These are phyloP conservation scores for Nestor notabilis DNA, from an alignment of 2,113 vertebrate genomes.

Conservation along the genomic window DNA sequence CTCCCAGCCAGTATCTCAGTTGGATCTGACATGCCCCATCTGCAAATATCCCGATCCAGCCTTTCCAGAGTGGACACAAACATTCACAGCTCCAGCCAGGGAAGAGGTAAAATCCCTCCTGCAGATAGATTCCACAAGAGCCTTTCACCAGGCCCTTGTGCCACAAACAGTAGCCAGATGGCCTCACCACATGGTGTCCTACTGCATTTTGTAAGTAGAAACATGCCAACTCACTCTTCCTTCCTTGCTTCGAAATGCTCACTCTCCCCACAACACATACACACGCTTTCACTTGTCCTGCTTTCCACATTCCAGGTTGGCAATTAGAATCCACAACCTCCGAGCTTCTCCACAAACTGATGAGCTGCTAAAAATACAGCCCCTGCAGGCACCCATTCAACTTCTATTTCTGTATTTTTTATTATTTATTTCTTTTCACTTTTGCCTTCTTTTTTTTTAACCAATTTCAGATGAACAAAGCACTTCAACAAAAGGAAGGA, in stretches of 20 bases:
- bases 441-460: conserved; percentile 28
- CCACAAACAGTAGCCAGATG: conserved; percentile 16
- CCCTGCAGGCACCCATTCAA: conserved; percentile 73
- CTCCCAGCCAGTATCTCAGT: background rate
- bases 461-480: conserved; percentile 75
- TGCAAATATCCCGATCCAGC: background rate
- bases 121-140: background rate
- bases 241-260: background rate
- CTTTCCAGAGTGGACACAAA: background rate
- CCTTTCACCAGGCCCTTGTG: background rate
- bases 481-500: conserved; percentile 71
- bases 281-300: conserved; percentile 10
- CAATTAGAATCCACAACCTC: conserved; percentile 78
- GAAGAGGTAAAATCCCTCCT: background rate
- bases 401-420: conserved; percentile 79
- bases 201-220: background rate
- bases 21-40: background rate
- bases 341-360: conserved; percentile 70
- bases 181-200: background rate
- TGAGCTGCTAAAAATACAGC: conserved; percentile 81
- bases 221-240: conserved; percentile 2
- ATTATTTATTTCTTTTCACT: conserved; percentile 48
- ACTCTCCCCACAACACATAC: background rate
- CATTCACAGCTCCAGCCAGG: background rate
- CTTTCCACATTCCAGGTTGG: conserved; percentile 54